Evolutionary conservation across 2,113 vertebrate species (phyloP), one percentile per base, ranked within the genome.

Genomic region (Podarcis muralis): DNA sequence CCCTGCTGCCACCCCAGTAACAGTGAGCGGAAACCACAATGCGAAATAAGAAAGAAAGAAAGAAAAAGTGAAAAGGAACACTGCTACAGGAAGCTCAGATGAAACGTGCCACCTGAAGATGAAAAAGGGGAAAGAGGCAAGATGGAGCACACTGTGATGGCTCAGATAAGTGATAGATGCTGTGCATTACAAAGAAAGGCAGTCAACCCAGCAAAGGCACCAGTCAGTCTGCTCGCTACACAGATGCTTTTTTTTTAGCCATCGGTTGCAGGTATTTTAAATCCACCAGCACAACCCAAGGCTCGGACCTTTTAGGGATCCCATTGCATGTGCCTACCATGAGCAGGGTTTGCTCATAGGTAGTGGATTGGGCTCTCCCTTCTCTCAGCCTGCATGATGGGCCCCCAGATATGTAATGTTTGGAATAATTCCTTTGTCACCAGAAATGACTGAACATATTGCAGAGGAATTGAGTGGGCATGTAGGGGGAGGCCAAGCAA

Each of bases 21-120:
- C 23, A 18, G 53, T 13, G 35, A 62, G 6, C n/a, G 68, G 86
- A 87, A 87, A 87, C 86, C 86, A 40, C 86, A 87, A 15, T 9
- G 22, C 15, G 7, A 6, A 68, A 13, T 53, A 53, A 53, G 48
- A 53, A 40, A 77, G 68, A 69, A 69, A 8, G 68, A 12, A 27
- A 37, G 37, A 37, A 40, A 71, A 7, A 1, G 13, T 53, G 48
- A 30, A 32, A 20, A 71, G 23, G 13, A 71, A 65, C 5, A 3
- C 27, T 9, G 9, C 11, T 16, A 69, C 4, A 53, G 65, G 35
- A 66, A 35, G n/a, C n/a, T 20, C 2, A 76, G 62, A 48, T 71
- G 18, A 80, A 25, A 69, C 1, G 20, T 57, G 85, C n/a, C 65
- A 57, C 35, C 43, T 20, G 48, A 32, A 37, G 62, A 11, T 68